A percentile compares a stretch with the other conserved stretches of the same genome.
Conservation (phyloP, 2,113 vertebrate species). For the Platysteira castanea region DNA sequence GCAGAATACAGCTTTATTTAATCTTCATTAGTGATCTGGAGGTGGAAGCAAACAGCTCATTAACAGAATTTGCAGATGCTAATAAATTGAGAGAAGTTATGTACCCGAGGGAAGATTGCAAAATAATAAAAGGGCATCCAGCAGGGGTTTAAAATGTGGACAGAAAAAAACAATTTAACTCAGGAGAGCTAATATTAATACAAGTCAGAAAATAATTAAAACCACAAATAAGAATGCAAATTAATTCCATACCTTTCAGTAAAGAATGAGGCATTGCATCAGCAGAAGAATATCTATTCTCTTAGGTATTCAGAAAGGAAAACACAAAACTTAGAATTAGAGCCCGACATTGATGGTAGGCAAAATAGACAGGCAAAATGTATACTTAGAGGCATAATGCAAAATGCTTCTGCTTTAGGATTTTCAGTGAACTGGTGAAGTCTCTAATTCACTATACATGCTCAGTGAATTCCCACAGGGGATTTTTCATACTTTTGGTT, state of each 20-base stretch:
- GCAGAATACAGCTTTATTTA: conserved; percentile 34
- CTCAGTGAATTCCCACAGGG: not conserved
- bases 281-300: not conserved
- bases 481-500: not conserved
- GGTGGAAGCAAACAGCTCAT: conserved; percentile 56
- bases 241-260: not conserved
- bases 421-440: not conserved
- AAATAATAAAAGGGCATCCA: conserved; percentile 51
- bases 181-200: not conserved
- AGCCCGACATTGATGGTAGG: not conserved
- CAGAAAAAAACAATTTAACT: conserved; percentile 40
- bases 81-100: conserved; percentile 55
- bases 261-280: not conserved
- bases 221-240: conserved; percentile 15
- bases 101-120: conserved; percentile 25
- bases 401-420: not conserved
- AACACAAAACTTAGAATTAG: not conserved
- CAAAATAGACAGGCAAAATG: not conserved
- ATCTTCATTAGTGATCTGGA: conserved; percentile 58
- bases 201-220: conserved; percentile 30
- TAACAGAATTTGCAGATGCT: conserved; percentile 48
- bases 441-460: not conserved
- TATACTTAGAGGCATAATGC: not conserved
- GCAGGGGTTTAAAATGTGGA: conserved; percentile 18
- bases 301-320: not conserved